These are phyloP conservation scores for Mesaphorura yosii DNA, from an alignment of 1,140 invertebrate species.

Conservation along the genomic window DNA sequence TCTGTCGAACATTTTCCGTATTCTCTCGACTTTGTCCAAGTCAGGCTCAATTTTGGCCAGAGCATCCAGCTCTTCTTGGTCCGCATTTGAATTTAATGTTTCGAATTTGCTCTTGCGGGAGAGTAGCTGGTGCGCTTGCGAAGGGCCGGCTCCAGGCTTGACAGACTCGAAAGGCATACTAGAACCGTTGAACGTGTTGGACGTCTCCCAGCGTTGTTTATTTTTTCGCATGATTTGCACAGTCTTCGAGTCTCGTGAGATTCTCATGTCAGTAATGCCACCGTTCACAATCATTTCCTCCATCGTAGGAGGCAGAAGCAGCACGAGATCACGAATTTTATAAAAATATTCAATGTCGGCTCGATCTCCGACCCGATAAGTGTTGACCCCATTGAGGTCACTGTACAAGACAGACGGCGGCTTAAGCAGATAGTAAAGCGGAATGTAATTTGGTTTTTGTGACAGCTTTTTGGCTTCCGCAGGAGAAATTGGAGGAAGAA, in stretches of 20 bases:
- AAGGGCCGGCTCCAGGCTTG: too few species aligned
- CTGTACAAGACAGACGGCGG: background rate
- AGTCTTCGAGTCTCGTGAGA: background rate
- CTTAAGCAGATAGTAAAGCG: conserved; percentile 38
- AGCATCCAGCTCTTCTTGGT: too few species aligned
- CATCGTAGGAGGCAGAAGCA: background rate
- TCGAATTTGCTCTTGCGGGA: too few species aligned
- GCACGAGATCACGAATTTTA: background rate
- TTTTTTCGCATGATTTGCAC: background rate
- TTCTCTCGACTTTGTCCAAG: too few species aligned
- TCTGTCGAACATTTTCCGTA: too few species aligned
- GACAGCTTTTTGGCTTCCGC: conserved; percentile 56
- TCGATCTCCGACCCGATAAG: conserved; percentile 1
- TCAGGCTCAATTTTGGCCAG: too few species aligned
- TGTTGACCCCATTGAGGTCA: conserved; percentile 6
- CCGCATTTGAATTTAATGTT: too few species aligned
- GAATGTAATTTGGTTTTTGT: conserved; percentile 65
- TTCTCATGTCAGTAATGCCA: background rate
- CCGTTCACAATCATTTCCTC: background rate
- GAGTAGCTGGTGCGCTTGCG: too few species aligned
- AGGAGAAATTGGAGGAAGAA: conserved; percentile 64
- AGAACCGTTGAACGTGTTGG: background rate
- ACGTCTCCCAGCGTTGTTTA: background rate
- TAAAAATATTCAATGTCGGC: background rate
- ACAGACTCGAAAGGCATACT: background rate